phyloP scores from a whole-genome alignment of 2,888 invertebrate species.

The Lasioglossum figueresi region DNA sequence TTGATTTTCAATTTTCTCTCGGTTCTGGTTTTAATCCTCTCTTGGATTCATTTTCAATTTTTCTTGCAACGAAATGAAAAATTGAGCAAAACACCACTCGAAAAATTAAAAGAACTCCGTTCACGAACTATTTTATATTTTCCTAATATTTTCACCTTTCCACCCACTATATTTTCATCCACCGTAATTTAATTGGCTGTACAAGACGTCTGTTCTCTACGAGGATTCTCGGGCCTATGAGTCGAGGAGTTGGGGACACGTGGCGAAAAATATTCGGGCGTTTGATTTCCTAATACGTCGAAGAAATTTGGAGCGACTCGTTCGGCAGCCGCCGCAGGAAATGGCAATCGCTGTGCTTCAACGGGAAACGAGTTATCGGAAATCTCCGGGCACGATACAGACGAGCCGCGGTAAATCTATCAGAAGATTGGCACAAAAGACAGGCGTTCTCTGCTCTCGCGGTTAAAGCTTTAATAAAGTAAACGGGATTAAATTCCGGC shows the following conservation, averaged over 20 bases:
- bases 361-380: constrained; percentile 45
- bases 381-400: constrained; percentile 46
- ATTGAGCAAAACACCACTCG: neutral
- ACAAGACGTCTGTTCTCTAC: neutral
- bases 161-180: neutral
- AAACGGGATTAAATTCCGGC: constrained; percentile 46
- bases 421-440: constrained; percentile 45
- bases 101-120: neutral
- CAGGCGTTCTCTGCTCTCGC: constrained; percentile 29
- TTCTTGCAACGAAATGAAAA: neutral
- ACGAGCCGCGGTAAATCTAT: constrained; percentile 38
- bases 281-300: neutral
- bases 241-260: neutral
- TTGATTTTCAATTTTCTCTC: neutral
- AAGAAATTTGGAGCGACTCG: constrained; percentile 30
- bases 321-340: neutral
- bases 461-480: constrained; percentile 46
- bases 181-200: neutral
- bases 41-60: neutral
- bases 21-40: neutral
- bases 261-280: neutral
- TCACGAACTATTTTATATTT: neutral
- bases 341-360: neutral
- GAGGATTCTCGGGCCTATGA: neutral
- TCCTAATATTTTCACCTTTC: neutral